Evolutionary conservation across 2,888 invertebrate species (phyloP).

Genomic region (Platycnemis pennipes): DNA sequence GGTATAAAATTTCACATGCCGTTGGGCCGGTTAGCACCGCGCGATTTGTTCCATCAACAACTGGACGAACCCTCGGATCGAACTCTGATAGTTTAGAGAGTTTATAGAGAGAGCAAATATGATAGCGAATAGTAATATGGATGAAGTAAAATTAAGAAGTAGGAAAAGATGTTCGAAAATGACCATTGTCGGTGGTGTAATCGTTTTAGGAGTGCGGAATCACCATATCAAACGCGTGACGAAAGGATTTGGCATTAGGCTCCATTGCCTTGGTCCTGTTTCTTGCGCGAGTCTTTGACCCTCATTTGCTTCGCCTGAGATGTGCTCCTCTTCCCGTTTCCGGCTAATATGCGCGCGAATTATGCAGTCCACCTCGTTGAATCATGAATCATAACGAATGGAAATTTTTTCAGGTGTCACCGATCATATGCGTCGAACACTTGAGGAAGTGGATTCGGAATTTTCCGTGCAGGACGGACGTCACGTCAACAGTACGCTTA

Average conservation of each 20-base stretch:
- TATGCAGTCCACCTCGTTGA: background rate
- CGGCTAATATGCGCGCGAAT: background rate
- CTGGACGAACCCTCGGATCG: no score
- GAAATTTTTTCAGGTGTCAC: background rate
- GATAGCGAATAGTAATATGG: no score
- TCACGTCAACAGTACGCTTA: background rate
- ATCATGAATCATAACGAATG: background rate
- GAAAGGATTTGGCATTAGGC: background rate
- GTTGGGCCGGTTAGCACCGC: no score
- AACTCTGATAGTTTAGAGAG: no score
- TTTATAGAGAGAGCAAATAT: no score
- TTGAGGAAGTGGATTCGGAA: background rate
- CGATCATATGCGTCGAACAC: background rate
- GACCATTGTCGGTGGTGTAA: no score
- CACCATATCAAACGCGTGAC: background rate
- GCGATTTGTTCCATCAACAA: no score
- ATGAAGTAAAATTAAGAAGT: no score
- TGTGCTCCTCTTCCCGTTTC: background rate
- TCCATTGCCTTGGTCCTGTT: background rate
- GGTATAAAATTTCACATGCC: no score
- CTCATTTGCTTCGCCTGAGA: background rate
- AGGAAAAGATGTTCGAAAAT: no score
- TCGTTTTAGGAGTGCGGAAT: background rate
- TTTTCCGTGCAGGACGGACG: background rate
- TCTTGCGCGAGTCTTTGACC: background rate